Percentiles rank a stretch among this genome's conserved stretches.
Evolutionary conservation across 2,797 vertebrate species (phyloP).

Genomic region (Mallotus villosus): DNA sequence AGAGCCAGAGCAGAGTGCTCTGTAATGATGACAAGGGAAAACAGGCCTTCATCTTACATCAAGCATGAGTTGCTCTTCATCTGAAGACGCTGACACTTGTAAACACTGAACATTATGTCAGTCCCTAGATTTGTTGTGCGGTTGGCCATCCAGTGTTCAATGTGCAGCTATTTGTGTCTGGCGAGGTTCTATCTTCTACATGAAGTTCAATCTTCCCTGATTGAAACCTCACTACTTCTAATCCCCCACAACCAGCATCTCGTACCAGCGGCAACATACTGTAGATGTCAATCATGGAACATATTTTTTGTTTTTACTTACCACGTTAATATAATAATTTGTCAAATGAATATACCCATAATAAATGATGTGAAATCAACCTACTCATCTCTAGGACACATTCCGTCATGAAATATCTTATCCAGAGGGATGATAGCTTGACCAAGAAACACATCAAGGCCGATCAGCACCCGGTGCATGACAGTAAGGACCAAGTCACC

Average conservation of each 20-base stretch:
- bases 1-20: neutral
- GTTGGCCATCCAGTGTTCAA: neutral
- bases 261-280: neutral
- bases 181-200: neutral
- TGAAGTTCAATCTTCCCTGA: neutral
- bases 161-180: neutral
- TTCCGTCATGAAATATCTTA: slow-evolving; percentile 76
- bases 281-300: neutral
- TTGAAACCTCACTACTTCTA: neutral
- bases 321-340: neutral
- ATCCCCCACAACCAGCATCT: neutral
- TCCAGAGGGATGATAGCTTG: slow-evolving; percentile 83
- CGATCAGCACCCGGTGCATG: slow-evolving; percentile 94
- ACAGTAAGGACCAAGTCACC: slow-evolving; percentile 85
- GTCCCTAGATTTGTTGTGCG: too few species aligned
- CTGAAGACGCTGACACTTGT: neutral
- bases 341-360: neutral
- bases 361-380: slow-evolving; percentile 48
- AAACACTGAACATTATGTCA: neutral
- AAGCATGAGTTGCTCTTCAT: neutral
- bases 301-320: neutral
- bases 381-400: slow-evolving; percentile 84
- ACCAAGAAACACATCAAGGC: slow-evolving; percentile 91
- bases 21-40: neutral
- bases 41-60: slow-evolving; percentile 4